Base-by-base conservation (phyloP, 1,140 invertebrate genomes). In the Tribolium castaneum region DNA sequence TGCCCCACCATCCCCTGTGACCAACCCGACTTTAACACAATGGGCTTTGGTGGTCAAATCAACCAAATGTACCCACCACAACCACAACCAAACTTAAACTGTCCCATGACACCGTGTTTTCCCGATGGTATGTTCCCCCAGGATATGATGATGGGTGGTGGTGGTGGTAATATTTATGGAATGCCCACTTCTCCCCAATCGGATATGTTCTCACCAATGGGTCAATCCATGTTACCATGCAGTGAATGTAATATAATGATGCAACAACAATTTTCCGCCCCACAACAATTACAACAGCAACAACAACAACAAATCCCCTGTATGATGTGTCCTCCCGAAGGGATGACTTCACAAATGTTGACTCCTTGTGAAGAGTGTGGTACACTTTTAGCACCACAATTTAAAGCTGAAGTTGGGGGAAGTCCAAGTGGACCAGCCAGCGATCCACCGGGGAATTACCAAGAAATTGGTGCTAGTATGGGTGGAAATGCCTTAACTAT, bases 401-500 rank as follows among this genome's bases (percentile, higher is more conserved):
- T 66, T 12, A 39, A 39, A 13, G 6, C 25, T 2, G 59, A 66
- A 6, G 22, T 59, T n/a, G 22, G 9, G 14, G 30, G 3, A 6
- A 13, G 59, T 56, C 6, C 52, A 5, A 39, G 25, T 39, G 13
- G 50, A 35, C 79, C 39, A 50, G 78, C 16, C 45, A 71, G 51
- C 39, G 78, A 74, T 62, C 78, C 77, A 1, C 80, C 81, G 6
- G 81, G 84, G 16, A 82, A 83, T 56, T 86, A 86, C 66, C 84
- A 87, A 78, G 86, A 87, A 80, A 87, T 87, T 51, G 86, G 85
- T 0, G 85, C 86, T 1, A 80, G 79, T 12, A 84, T 87, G 83
- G 86, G 86, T 3, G 84, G 84, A n/a, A 87, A 87, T 71, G 82
- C 83, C 14, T 71, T 87, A 6, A 87, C 83, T 9, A 86, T 87